These are phyloP conservation scores for Ophonus ardosiacus DNA, from an alignment of 2,888 invertebrate species.

Conservation along the genomic window DNA sequence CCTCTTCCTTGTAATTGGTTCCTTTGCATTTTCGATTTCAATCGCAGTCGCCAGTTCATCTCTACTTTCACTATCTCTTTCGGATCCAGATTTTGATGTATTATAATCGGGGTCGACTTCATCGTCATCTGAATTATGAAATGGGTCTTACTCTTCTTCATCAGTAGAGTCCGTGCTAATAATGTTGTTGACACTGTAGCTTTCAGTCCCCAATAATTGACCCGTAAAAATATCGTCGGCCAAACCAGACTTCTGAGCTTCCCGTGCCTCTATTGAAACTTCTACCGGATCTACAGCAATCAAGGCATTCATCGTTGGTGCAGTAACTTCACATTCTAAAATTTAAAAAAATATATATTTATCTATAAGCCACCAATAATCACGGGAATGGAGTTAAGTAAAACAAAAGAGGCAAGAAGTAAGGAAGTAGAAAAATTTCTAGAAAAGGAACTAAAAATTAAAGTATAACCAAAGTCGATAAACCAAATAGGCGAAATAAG, in stretches of 20 bases:
- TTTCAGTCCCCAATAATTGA: constrained; percentile 32
- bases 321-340: constrained; percentile 26
- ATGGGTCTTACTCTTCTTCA: constrained; percentile 10
- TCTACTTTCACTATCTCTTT: constrained; percentile 22
- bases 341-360: neutral
- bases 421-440: too few species aligned
- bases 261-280: constrained; percentile 31
- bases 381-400: neutral
- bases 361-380: constrained; percentile 30
- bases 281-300: constrained; percentile 15
- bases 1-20: constrained; percentile 27
- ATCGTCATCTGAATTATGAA: constrained; percentile 37
- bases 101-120: constrained; percentile 32
- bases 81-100: constrained; percentile 15
- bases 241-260: constrained; percentile 27
- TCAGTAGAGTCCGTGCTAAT: constrained; percentile 27
- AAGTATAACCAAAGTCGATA: too few species aligned
- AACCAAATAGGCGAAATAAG: too few species aligned
- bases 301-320: constrained; percentile 15
- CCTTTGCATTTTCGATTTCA: constrained; percentile 36
- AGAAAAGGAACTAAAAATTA: too few species aligned
- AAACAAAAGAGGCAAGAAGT: too few species aligned
- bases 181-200: constrained; percentile 27
- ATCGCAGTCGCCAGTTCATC: constrained; percentile 30
- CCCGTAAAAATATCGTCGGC: constrained; percentile 14